Evolutionary conservation across 1,140 invertebrate genomes (phyloP), one percentile per base, ranked within the genome.

Genomic region (Heliconius melpomene): DNA sequence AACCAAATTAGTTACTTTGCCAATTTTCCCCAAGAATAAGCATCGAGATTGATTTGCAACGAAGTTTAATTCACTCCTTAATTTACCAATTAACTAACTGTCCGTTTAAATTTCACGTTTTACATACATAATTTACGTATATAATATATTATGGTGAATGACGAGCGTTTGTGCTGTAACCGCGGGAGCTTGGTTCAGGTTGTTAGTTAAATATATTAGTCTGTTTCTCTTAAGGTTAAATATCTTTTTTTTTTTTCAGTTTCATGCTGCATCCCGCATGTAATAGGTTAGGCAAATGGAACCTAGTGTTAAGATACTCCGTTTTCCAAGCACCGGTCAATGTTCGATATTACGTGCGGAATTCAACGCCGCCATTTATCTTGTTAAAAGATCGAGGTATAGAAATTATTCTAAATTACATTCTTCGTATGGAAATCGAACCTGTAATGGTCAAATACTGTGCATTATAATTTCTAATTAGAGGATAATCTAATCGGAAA

Each of bases 11-110:
- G 54, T 57, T 57, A 57, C 54, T 57, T 57, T 32, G 32, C 29
- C 38, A 72, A 72, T 72, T 78, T 72, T 72, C 71, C 70, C 8
- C 26, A 72, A 72, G 70, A 54, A 72, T 72, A 54, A 78, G 77
- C 77, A 78, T 18, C 23, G 72, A 60, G 77, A 78, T 71, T 79
- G 78, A 75, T 79, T 70, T 78, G 40, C 40, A 40, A 71, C 29
- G 76, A 78, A 71, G 80, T 75, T 78, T 72, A 81, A 81, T 81
- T 78, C 60, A 57, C 54, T 57, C 40, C 73, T 81, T 81, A 78
- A 81, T 81, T 74, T 83, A 52, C 74, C 82, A 84, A 85, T 85
- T 85, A 84, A 82, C 74, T 70, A 80, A 78, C 82, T 85, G 84
- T 85, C 82, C 75, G 77, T 82, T 85, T 80, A 83, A 81, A 85